phyloP scores from a whole-genome alignment of 2,888 invertebrate species.

The Glyphotaelius pellucidus region DNA sequence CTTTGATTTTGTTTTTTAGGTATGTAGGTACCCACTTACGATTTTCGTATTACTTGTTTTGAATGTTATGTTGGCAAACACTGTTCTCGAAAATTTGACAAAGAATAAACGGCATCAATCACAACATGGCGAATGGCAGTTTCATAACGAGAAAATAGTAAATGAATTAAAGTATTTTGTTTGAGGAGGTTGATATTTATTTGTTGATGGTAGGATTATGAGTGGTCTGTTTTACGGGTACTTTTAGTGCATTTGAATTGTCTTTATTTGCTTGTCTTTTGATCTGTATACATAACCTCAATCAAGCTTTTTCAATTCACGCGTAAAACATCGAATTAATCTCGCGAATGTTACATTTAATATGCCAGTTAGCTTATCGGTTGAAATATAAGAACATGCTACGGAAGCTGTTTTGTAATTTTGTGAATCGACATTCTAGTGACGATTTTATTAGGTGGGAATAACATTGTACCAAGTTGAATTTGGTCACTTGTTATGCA shows the following conservation, averaged over 20 bases:
- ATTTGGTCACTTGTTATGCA: neutral
- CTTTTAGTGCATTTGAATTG: neutral
- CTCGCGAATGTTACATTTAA: neutral
- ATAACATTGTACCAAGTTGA: constrained; percentile 8
- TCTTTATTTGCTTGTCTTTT: constrained; percentile 37
- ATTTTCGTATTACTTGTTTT: neutral
- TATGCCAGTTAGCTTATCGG: constrained; percentile 20
- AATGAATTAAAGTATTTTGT: constrained; percentile 52
- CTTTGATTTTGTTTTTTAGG: too few species aligned
- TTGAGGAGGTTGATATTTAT: constrained; percentile 8
- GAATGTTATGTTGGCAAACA: constrained; percentile 48
- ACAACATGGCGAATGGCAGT: constrained; percentile 68
- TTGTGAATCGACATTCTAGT: constrained; percentile 20
- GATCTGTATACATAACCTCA: constrained; percentile 61
- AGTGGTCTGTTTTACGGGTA: constrained; percentile 3
- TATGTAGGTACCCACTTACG: neutral
- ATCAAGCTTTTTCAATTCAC: constrained; percentile 45
- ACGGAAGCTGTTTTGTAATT: neutral
- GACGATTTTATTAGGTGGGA: neutral
- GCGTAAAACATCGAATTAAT: constrained; percentile 53
- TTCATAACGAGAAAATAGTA: constrained; percentile 69
- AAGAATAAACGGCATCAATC: constrained; percentile 74
- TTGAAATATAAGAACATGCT: constrained; percentile 25
- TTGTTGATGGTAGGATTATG: constrained; percentile 60
- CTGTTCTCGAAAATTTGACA: constrained; percentile 72